Base-by-base conservation (phyloP, 2,797 vertebrate genomes). In the Centropyge bicolor region DNA sequence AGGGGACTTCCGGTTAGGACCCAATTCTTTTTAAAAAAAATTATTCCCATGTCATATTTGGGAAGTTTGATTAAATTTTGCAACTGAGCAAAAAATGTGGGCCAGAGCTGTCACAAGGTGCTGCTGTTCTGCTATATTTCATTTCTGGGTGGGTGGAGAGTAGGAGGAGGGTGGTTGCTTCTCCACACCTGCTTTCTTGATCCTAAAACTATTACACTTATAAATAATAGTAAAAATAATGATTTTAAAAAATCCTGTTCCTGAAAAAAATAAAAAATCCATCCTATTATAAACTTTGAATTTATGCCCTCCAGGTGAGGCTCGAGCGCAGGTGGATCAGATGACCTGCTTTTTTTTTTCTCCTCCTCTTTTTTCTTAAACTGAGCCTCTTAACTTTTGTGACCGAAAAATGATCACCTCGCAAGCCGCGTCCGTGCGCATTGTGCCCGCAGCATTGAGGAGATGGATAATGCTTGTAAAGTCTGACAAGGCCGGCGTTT, bases 381-480 rank as follows among this genome's bases (percentile, higher is more conserved):
- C 74, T 69, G 46, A 79, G 67, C 80, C 71, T 80, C 81, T 90
- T 87, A 88, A 93, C 89, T 93, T 90, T 90, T 88, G 72, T 88
- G 86, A 48, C 83, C 78, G 27, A 31, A 70, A 71, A 86, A 83
- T 79, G 80, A 88, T 89, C 88, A 81, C 85, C 84, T 82, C 88
- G 81, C 88, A 82, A 81, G 81, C 84, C 24, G 78, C 59, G 75
- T 82, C 84, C 51, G 64, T 63, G 88, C 55, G 78, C 86, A 85
- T 90, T 91, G 92, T 92, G 86, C 77, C 74, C 11, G 5, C 82
- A 24, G 85, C 51, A 88, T 93, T 92, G 86, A 91, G 86, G 82
- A 85, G 88, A 88, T 89, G 90, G 89, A 92, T 94, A 81, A 92
- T 83, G 89, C 93, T 90, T 93, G 92, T 94, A 93, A 94, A 93